These are phyloP conservation scores for Muraenolepis orangiensis DNA, from an alignment of 2,797 vertebrate species.

Conservation along the genomic window DNA sequence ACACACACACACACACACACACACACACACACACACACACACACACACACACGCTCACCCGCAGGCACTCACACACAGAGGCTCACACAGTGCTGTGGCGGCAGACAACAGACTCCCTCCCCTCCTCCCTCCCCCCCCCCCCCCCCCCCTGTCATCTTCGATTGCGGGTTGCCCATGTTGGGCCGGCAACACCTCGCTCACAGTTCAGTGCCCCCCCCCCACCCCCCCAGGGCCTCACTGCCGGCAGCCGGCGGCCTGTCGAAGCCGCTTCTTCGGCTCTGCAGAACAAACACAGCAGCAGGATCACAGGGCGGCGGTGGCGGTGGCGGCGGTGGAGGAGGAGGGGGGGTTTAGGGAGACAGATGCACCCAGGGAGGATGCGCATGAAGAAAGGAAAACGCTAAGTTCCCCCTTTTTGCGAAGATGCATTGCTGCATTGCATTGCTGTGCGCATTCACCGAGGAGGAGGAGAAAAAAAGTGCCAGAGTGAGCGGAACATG, in stretches of 20 bases:
- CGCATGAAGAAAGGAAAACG: neutral
- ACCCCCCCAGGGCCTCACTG: constrained; percentile 65
- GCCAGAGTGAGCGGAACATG: constrained; percentile 10
- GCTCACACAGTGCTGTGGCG: constrained; percentile 51
- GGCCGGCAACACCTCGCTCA: constrained; percentile 70
- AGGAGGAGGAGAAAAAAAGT: neutral
- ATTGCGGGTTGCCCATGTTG: constrained; percentile 69
- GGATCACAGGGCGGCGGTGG: constrained; percentile 29
- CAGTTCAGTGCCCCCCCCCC: constrained; percentile 50
- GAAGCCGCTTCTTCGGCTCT: constrained; percentile 72
- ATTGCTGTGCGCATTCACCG: neutral
- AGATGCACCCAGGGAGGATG: neutral
- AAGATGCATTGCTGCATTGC: no score
- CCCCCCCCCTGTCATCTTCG: constrained; percentile 76
- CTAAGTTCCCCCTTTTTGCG: neutral
- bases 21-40: neutral
- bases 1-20: constrained; percentile 29
- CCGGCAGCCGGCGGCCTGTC: constrained; percentile 61
- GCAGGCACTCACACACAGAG: constrained; percentile 26
- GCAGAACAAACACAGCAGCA: constrained; percentile 68
- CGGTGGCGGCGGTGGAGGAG: neutral
- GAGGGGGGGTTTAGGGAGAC: neutral
- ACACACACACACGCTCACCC: constrained; percentile 23
- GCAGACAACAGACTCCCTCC: constrained; percentile 75
- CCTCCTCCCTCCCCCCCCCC: no score